phyloP scores from a whole-genome alignment of 2,113 vertebrate species.

The Lophura nycthemera region DNA sequence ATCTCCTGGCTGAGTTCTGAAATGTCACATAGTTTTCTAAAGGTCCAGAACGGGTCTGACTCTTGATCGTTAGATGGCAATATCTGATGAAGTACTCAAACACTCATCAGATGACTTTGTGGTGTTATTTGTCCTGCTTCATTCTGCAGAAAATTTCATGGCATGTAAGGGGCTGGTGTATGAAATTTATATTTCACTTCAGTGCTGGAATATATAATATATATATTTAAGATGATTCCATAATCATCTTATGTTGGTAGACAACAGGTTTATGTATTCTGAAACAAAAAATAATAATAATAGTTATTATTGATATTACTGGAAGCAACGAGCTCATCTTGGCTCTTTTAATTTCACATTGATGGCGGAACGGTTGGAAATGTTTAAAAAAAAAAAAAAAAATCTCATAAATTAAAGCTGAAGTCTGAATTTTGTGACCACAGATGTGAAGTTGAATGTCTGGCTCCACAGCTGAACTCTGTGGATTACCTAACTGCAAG shows the following conservation, averaged over 20 bases:
- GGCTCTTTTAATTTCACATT: neutral
- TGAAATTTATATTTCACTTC: neutral
- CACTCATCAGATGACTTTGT: neutral
- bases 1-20: neutral
- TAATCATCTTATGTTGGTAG: neutral
- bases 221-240: neutral
- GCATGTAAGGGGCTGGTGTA: neutral
- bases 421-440: neutral
- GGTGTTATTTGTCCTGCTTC: neutral
- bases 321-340: neutral
- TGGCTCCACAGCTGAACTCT: neutral
- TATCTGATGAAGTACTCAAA: neutral
- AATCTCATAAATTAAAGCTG: neutral
- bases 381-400: neutral
- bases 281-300: rapidly evolving
- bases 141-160: neutral
- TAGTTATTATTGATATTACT: neutral
- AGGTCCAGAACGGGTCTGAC: neutral
- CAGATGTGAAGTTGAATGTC: neutral
- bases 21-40: neutral
- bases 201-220: neutral
- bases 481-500: neutral
- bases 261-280: neutral
- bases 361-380: neutral
- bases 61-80: neutral